Evolutionary conservation across 1,140 invertebrate species (phyloP).

Genomic region (Leptinotarsa undecemlineata): DNA sequence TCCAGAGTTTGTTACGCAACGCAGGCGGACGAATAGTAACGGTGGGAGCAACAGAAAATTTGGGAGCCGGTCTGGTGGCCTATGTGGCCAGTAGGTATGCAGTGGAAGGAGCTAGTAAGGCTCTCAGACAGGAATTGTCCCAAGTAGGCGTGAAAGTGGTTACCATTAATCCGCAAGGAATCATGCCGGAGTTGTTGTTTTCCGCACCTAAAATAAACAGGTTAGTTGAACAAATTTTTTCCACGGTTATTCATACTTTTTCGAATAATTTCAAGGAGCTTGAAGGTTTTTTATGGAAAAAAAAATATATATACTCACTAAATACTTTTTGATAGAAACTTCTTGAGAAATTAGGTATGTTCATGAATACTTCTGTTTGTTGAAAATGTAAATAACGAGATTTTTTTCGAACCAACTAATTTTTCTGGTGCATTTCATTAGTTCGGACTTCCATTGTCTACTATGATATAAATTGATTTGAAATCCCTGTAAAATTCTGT

Average conservation of each 20-base stretch:
- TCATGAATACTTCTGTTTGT: too few relatives aligned
- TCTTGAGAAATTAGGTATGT: too few relatives aligned
- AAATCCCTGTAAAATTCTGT: too few relatives aligned
- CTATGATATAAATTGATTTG: too few relatives aligned
- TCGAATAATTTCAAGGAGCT: not conserved
- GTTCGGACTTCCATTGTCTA: too few relatives aligned
- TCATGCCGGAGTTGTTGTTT: constrained; percentile 68
- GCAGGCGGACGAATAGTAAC: constrained; percentile 65
- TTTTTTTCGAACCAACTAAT: too few relatives aligned
- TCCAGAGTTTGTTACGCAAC: constrained; percentile 68
- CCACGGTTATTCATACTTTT: not conserved
- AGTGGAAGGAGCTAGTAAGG: constrained; percentile 73
- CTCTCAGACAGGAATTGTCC: constrained; percentile 68
- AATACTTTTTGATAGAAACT: too few relatives aligned
- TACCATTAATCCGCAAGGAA: constrained; percentile 71
- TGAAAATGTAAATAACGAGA: too few relatives aligned
- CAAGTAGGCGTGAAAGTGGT: constrained; percentile 74
- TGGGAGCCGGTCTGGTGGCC: constrained; percentile 46
- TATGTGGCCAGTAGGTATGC: constrained; percentile 58
- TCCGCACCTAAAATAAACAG: constrained; percentile 61
- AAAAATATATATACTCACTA: too few relatives aligned
- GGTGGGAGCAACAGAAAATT: constrained; percentile 52
- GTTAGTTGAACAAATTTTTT: constrained; percentile 43
- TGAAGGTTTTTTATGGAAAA: not conserved
- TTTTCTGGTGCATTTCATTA: too few relatives aligned